These are phyloP conservation scores for Oreochromis mossambicus DNA, from an alignment of 2,797 vertebrate genomes.

Conservation along the genomic window DNA sequence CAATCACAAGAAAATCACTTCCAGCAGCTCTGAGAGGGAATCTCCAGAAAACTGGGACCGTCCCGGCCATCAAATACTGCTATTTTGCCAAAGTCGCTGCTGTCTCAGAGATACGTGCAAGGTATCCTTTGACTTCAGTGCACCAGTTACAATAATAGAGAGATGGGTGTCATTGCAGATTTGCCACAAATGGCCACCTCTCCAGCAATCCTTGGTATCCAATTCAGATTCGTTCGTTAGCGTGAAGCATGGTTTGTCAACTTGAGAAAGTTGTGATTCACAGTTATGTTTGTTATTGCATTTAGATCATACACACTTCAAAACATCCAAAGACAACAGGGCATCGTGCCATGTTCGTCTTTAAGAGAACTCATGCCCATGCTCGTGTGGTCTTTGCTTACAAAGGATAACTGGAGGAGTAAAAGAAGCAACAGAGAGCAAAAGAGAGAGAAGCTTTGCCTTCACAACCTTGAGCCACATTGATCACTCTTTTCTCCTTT, in stretches of 20 bases:
- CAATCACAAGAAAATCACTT: conserved; percentile 44
- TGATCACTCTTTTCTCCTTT: conserved; percentile 34
- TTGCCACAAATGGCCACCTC: not conserved
- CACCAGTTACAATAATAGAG: not conserved
- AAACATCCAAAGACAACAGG: conserved; percentile 23
- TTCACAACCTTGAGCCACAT: conserved; percentile 44
- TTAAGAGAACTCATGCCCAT: not conserved
- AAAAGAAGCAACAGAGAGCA: not conserved
- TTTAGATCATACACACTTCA: conserved; percentile 23
- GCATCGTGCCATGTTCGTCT: not conserved
- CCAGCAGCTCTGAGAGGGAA: not conserved
- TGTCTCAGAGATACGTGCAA: not conserved
- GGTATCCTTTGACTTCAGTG: not conserved
- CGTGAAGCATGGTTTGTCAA: not conserved
- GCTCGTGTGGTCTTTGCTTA: not conserved
- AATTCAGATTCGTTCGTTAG: not conserved
- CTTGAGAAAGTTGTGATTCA: not conserved
- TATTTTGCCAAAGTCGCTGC: not conserved
- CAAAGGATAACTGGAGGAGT: conserved; percentile 19
- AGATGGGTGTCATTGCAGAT: not conserved
- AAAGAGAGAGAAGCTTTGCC: conserved; percentile 1
- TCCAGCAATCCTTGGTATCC: not conserved
- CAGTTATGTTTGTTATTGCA: conserved; percentile 19
- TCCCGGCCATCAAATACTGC: not conserved
- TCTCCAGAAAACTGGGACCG: not conserved